Percentiles rank a stretch among this genome's conserved stretches.
Evolutionary conservation across 1,140 invertebrate species (phyloP).

Genomic region (Brachionus plicatilis): DNA sequence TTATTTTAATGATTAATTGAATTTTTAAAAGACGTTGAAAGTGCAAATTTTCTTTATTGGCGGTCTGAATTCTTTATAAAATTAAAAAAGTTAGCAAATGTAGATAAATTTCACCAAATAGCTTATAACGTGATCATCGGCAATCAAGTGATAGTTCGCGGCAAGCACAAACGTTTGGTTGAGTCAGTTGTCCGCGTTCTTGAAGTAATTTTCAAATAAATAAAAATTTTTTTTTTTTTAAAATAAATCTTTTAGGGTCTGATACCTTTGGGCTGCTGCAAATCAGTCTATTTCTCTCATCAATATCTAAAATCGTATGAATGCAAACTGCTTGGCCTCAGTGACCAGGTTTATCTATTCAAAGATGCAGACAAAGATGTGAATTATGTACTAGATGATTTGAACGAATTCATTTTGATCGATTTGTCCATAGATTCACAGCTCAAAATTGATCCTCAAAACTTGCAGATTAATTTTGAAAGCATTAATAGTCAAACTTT

Average conservation of each 20-base stretch:
- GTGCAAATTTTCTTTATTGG: background rate
- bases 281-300: background rate
- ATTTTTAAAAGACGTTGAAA: background rate
- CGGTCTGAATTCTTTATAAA: background rate
- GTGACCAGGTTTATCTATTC: background rate
- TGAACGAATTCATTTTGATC: conserved; percentile 1
- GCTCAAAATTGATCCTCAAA: background rate
- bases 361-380: background rate
- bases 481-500: background rate
- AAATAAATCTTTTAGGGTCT: background rate
- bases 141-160: conserved; percentile 31
- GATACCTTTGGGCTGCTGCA: conserved; percentile 3
- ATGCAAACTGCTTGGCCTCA: conserved; percentile 25
- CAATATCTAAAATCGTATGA: conserved; percentile 34
- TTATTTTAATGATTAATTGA: background rate
- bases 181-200: background rate
- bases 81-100: background rate
- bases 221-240: no score
- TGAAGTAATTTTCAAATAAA: background rate
- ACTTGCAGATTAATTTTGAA: background rate
- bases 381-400: background rate
- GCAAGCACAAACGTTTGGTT: background rate
- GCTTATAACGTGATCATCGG: conserved; percentile 16
- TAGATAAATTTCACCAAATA: conserved; percentile 3
- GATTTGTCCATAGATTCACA: background rate